Conservation (phyloP, 2,113 vertebrate genomes). For the Lagopus leucura region DNA sequence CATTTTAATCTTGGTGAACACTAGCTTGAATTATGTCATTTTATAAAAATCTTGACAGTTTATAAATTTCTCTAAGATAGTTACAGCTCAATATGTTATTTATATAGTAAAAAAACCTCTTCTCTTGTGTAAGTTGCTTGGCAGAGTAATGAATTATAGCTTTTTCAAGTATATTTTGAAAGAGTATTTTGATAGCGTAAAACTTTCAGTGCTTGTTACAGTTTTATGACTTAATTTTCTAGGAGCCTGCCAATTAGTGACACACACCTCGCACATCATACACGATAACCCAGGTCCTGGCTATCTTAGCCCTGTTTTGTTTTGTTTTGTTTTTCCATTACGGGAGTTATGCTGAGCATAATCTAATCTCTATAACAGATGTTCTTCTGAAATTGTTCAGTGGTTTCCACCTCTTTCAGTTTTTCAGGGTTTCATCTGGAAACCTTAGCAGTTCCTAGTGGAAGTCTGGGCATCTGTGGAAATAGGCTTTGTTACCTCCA, state of each 20-base stretch:
- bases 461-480: neutral
- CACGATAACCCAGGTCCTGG: neutral
- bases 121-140: neutral
- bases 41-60: constrained; percentile 2
- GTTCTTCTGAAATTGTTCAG: neutral
- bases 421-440: neutral
- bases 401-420: neutral
- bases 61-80: neutral
- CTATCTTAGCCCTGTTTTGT: neutral
- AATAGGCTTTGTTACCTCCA: neutral
- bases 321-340: neutral
- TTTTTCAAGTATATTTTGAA: neutral
- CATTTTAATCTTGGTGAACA: neutral
- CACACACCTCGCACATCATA: neutral
- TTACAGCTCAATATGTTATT: neutral
- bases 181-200: neutral
- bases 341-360: neutral
- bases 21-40: constrained; percentile 10
- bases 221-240: neutral
- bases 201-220: neutral
- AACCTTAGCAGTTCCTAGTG: neutral
- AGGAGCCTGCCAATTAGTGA: neutral
- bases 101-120: neutral
- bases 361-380: neutral
- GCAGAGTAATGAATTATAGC: neutral